Evolutionary conservation across 2,888 invertebrate genomes (phyloP).

Genomic region (Caenorhabditis sulstoni): DNA sequence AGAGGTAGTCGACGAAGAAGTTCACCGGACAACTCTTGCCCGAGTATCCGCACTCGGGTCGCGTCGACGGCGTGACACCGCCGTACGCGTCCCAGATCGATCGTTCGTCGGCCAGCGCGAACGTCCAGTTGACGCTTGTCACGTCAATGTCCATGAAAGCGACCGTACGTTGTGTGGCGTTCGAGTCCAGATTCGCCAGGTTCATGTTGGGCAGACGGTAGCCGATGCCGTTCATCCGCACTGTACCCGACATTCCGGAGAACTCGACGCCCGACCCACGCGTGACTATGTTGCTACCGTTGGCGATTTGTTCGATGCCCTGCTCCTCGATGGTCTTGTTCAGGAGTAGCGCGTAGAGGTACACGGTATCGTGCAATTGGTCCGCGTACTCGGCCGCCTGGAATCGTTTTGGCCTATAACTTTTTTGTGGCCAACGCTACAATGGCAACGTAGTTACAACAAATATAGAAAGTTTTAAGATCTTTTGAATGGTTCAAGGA

Average conservation of each 20-base stretch:
- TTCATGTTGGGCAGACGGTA: slow-evolving; percentile 62
- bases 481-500: no score
- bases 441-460: no score
- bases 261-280: slow-evolving; percentile 51
- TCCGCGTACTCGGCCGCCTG: slow-evolving; percentile 64
- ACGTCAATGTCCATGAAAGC: slow-evolving; percentile 59
- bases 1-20: slow-evolving; percentile 66
- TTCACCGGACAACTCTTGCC: slow-evolving; percentile 58
- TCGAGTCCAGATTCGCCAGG: slow-evolving; percentile 57
- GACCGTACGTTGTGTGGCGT: slow-evolving; percentile 48
- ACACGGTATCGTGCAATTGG: slow-evolving; percentile 69
- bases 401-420: no score
- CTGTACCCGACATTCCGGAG: slow-evolving; percentile 58
- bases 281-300: slow-evolving; percentile 56
- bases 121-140: slow-evolving; percentile 57
- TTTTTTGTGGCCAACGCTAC: no score
- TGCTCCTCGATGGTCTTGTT: slow-evolving; percentile 63
- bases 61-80: slow-evolving; percentile 46
- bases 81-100: slow-evolving; percentile 60
- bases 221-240: slow-evolving; percentile 60
- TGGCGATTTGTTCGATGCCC: slow-evolving; percentile 47
- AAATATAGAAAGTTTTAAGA: no score
- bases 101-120: slow-evolving; percentile 29
- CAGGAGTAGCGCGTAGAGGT: slow-evolving; percentile 65
- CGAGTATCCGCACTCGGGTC: slow-evolving; percentile 63